These are phyloP conservation scores for Elaphurus davidianus DNA, from an alignment of 2,113 vertebrate species.

Conservation along the genomic window DNA sequence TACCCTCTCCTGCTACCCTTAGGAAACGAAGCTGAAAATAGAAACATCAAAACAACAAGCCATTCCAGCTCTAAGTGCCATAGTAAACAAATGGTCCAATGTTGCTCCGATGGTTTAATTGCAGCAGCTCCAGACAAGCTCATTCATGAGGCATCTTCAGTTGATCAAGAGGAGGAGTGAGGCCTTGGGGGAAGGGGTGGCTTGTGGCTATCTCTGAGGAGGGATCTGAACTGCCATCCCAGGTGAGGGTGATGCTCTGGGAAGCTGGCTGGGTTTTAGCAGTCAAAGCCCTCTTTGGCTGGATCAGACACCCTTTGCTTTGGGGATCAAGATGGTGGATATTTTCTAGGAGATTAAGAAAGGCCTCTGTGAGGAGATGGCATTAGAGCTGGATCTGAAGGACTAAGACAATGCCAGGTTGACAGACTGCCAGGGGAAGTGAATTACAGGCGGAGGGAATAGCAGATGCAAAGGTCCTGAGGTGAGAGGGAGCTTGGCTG, in stretches of 20 bases:
- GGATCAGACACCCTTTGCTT: background rate
- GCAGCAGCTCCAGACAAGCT: slow-evolving; percentile 46
- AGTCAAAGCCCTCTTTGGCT: background rate
- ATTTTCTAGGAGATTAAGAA: background rate
- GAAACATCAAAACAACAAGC: slow-evolving; percentile 68
- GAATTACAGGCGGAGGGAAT: background rate
- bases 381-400: background rate
- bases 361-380: background rate
- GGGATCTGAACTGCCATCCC: background rate
- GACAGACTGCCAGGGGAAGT: background rate
- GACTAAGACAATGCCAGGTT: background rate
- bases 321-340: background rate
- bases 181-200: background rate
- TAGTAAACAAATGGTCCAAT: slow-evolving; percentile 69
- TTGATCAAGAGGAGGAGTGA: background rate
- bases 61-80: slow-evolving; percentile 60
- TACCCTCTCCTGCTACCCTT: slow-evolving; percentile 49
- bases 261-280: background rate
- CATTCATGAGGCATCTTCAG: slow-evolving; percentile 52
- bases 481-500: background rate
- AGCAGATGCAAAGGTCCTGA: background rate
- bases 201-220: background rate
- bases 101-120: slow-evolving; percentile 47
- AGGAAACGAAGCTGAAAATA: slow-evolving; percentile 68
- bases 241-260: background rate